Base-by-base conservation (phyloP, 2,797 vertebrate genomes). In the Triplophysa yarkandensis region DNA sequence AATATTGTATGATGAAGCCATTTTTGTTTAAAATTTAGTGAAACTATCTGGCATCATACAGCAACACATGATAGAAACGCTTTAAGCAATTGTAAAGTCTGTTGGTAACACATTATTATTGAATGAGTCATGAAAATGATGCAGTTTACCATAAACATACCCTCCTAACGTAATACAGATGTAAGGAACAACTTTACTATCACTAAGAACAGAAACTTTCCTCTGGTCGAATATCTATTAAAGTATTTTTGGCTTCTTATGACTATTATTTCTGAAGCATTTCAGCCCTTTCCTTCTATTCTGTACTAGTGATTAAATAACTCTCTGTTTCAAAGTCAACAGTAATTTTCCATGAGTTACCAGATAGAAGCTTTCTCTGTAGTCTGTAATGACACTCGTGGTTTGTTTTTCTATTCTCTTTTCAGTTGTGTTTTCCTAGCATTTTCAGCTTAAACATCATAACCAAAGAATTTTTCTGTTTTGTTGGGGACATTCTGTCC, bases 321-420 rank as follows among this genome's bases (percentile, higher is more conserved):
- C 52, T 41, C 3, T 43, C 6, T 14, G 23, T 6, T 46, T 60
- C 13, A 71, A 71, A 60, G 55, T 71, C 68, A 54, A 71, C 27
- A 27, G 14, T 14, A 1, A 14, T 23, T 23, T 70, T 17, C 19
- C 6, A 17, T 21, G 11, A 9, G 36, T 9, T 1, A 21, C 25
- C 2, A 1, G 44, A 43, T 19, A 36, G 25, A 69, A 70, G 41
- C n/a, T 21, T 17, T 54, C 41, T 10, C 34, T 36, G 34, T 36
- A 36, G 54, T 70, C 34, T 70, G 25, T 32, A 34, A 23, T 13
- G 21, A 60, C 4, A 43, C 4, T 6, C 13, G 34, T 3, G 0
- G 28, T 34, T 17, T 6, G 19, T 70, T 13, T 70, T 70, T 70
- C 39, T 70, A 39, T 70, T 70, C 68, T 54, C 16, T 44, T 58